Evolutionary conservation across 2,797 vertebrate species (phyloP), one percentile per base, ranked within the genome.

Genomic region (Saxicola maurus): DNA sequence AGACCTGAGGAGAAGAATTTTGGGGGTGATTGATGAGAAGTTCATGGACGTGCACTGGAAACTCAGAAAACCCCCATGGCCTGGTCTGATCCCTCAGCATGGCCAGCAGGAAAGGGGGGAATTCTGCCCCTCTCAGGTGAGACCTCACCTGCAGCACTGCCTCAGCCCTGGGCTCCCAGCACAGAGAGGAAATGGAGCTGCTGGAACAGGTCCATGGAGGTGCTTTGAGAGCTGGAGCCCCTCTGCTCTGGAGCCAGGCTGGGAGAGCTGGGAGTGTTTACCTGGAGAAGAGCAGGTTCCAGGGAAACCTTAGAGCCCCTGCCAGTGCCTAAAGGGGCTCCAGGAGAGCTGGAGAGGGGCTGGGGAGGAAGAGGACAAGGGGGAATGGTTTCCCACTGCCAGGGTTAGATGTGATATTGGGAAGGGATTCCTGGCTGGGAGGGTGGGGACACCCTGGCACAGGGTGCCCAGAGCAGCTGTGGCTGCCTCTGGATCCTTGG

Each of bases 191-290:
- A 0, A 0, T 40, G 20, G 33, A 86, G 15, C 75, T 79, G 52
- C 52, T 53, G 75, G 31, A 65, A 17, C 0, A 1, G 66, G 14
- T 0, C 25, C 30, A 2, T 0, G 0, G 30, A 65, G 30, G 0
- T 59, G 21, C n/a, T 60, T 4, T 1, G 0, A 19, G 53, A 17
- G 25, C 38, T 79, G 75, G 31, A 71, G 37, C 19, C 65, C 35
- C 57, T 57, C 65, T 71, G 57, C 31, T 38, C 37, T 72, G 83
- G 8, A 17, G 46, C 27, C 68, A 80, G 76, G 2, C 40, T 80
- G 53, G 60, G 18, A 53, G 46, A 80, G 40, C 76, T 73, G 60
- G 21, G 30, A 13, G 10, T 13, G 75, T 1, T 73, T 53, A 35
- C 4, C 30, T 53, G 75, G 53, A 53, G 3, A 6, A 0, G 75